These are phyloP conservation scores for Corydoras maculifer DNA, from an alignment of 2,113 vertebrate genomes.

Conservation along the genomic window DNA sequence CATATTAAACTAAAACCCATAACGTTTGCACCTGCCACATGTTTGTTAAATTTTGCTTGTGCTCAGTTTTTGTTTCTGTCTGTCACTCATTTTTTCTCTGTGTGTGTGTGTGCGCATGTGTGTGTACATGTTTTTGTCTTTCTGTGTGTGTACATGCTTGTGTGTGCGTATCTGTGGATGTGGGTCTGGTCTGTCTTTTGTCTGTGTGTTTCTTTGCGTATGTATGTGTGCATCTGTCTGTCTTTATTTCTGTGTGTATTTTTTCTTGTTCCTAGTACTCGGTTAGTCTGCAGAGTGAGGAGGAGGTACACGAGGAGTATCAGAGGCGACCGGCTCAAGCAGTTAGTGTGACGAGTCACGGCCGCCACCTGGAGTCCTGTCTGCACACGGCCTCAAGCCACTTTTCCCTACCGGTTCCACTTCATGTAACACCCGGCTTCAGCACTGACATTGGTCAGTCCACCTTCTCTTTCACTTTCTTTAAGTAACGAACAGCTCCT, in stretches of 20 bases:
- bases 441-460: slow-evolving; percentile 84
- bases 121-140: background rate
- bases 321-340: slow-evolving; percentile 75
- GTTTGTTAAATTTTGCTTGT: too few relatives aligned
- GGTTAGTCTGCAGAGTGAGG: slow-evolving; percentile 90
- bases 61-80: too few relatives aligned
- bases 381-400: slow-evolving; percentile 90
- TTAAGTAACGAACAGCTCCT: too few relatives aligned
- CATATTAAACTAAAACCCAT: too few relatives aligned
- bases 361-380: slow-evolving; percentile 89
- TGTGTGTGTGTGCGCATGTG: background rate
- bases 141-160: background rate
- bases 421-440: slow-evolving; percentile 89
- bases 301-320: slow-evolving; percentile 82
- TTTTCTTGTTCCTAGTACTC: slow-evolving; percentile 73
- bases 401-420: slow-evolving; percentile 90
- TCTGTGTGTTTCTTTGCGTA: background rate
- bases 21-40: too few relatives aligned
- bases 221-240: slow-evolving; percentile 2
- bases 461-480: background rate
- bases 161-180: too few relatives aligned
- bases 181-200: background rate
- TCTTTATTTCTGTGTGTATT: background rate
- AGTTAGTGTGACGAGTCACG: slow-evolving; percentile 75
- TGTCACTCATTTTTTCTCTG: too few relatives aligned